These are phyloP conservation scores for Sphaeridia pumilis DNA, from an alignment of 2,888 invertebrate genomes.

Conservation along the genomic window DNA sequence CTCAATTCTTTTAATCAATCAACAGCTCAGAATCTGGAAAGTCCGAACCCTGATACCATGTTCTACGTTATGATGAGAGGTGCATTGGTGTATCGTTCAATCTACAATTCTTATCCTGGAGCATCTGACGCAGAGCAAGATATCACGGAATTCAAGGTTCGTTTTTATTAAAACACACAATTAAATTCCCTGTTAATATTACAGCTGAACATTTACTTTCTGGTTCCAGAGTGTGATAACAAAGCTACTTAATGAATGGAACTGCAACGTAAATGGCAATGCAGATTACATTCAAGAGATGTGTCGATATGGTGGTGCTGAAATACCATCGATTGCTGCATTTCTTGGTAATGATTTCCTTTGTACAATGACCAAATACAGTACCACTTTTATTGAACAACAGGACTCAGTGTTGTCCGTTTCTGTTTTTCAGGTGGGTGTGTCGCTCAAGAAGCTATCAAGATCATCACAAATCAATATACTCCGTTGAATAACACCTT, in stretches of 20 bases:
- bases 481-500: conserved; percentile 91
- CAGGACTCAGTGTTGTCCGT: too few species aligned
- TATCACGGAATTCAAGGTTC: conserved; percentile 68
- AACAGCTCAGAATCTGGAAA: conserved; percentile 58
- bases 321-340: conserved; percentile 87
- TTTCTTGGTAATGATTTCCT: conserved; percentile 71
- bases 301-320: conserved; percentile 87
- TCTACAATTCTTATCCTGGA: conserved; percentile 82
- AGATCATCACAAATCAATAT: conserved; percentile 89
- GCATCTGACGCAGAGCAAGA: conserved; percentile 78
- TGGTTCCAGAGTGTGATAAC: not conserved
- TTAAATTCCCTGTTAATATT: too few species aligned
- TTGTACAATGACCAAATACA: too few species aligned
- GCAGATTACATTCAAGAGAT: conserved; percentile 93
- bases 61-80: conserved; percentile 82
- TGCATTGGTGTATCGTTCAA: conserved; percentile 76
- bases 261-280: conserved; percentile 56
- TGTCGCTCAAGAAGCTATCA: conserved; percentile 91
- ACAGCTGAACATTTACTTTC: too few species aligned
- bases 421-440: conserved; percentile 76
- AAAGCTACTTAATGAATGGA: conserved; percentile 75
- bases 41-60: conserved; percentile 73
- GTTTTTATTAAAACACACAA: too few species aligned
- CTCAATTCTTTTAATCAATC: conserved; percentile 8
- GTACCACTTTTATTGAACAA: too few species aligned